Evolutionary conservation across 2,888 invertebrate genomes (phyloP), one percentile per base, ranked within the genome.

Genomic region (Cephus pygmeus): DNA sequence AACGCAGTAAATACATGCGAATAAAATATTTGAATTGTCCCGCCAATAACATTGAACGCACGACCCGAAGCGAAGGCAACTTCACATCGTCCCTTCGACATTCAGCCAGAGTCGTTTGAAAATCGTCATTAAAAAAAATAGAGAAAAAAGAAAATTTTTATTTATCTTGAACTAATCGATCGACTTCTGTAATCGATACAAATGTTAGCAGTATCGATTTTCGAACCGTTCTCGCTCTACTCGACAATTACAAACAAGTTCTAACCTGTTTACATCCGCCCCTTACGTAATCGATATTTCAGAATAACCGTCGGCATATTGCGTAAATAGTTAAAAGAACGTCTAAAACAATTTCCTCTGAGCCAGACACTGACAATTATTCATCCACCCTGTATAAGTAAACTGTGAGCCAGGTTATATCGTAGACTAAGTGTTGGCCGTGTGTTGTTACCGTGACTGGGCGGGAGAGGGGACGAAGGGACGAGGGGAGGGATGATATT

Each of bases 361-460:
- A 15, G 6, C 30, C 11, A 34, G 15, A 11, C 0, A 6, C 71
- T 30, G 11, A 71, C 9, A 3, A 31, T 71, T 71, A 31, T 9
- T 71, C 71, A 30, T 9, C 40, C 71, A 71, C 31, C 71, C 71
- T 71, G 71, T 71, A 71, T 71, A 71, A 71, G 71, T 71, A 31
- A 71, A 71, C 30, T 71, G 31, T 71, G 30, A 71, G 31, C 71
- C 71, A 23, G 40, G 31, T 31, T 15, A 71, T 33, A 71, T 71
- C n/a, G 71, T 33, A 23, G 40, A 2, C 40, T 56, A 23, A 56
- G 40, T 56, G 40, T 23, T 56, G 40, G 40, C 9, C 40, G 23
- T 23, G 23, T 56, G 23, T 23, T 40, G 40, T 4, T 23, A 56
- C 0, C 40, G 1, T 9, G 23, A 56, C 23, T 56, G 9, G 23